Evolutionary conservation across 2,113 vertebrate genomes (phyloP), one percentile per base, ranked within the genome.

Genomic region (Crotalus helleri): DNA sequence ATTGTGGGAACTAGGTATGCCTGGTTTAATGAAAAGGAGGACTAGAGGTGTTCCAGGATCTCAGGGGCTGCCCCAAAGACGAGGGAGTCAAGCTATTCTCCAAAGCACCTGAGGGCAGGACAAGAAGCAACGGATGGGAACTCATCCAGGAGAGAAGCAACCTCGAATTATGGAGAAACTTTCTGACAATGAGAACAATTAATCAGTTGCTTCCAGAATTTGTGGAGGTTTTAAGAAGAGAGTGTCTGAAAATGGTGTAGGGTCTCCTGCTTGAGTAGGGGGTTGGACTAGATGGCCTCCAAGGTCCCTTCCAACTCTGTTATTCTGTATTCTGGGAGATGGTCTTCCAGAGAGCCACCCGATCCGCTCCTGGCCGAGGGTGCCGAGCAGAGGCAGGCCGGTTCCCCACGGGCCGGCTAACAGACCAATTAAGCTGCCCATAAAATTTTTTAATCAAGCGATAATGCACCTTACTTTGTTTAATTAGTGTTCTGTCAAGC

Each of bases 371-470:
- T 1, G 88, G 88, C 69, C 9, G 23, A 44, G 51, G 54, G 57
- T 5, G 12, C 29, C 39, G 44, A 51, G 51, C 33, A 53, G 49
- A 44, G 87, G 54, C 13, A 1, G 49, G 46, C 12, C 26, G 54
- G 94, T 88, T 97, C 96, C 97, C 97, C 94, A 94, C 89, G 96
- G 97, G 97, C 95, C 95, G 95, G 96, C 96, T 97, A 97, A 96
- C 95, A 96, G 96, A 97, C 95, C 97, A 97, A 97, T 97, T 97
- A 97, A 97, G 93, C 96, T 97, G 96, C 96, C 97, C 97, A 97
- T 97, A 97, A 97, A 97, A 97, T 96, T 97, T 69, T 69, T 97
- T 97, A 97, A 97, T 98, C 96, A 97, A 98, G 97, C 96, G 97
- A 97, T 98, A 97, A 98, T 97, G 97, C 96, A 97, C 97, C 96